Evolutionary conservation across 2,113 vertebrate species (phyloP), one percentile per base, ranked within the genome.

Genomic region (Chroicocephalus ridibundus): DNA sequence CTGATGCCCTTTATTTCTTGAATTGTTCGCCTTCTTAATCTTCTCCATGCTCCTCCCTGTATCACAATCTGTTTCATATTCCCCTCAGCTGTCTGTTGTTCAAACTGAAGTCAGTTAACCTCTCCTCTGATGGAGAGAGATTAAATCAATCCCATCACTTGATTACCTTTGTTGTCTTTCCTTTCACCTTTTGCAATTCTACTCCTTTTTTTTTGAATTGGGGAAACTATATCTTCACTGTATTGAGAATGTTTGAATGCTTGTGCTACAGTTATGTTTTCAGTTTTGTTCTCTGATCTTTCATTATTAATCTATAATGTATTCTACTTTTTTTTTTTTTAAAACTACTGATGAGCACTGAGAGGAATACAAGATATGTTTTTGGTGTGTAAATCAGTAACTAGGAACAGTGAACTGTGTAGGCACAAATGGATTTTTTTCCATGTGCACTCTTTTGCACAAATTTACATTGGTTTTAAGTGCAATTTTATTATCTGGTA

Each of bases 81-180:
- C 89, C 31, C 26, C 29, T 91, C 89, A 94, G 62, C 52, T 72
- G 15, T 42, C 66, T 95, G 32, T 46, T 92, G 13, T 55, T 95
- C 71, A 92, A 47, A 65, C 32, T 76, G 51, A 71, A 86, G 80
- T 72, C 86, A 90, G 75, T 86, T 90, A 95, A 95, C 52, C 82
- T 88, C 31, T 76, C 47, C 13, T 76, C 14, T 88, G 61, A 58
- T 42, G 25, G n/a, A 86, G 21, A 51, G 77, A 88, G 86, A 92
- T 95, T 95, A 95, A 86, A 95, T 90, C 71, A 96, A 25, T 88
- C 22, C 79, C 36, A 71, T 64, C 86, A 69, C 54, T 94, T 92
- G 52, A 88, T 92, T 95, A 83, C 60, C 31, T 90, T 79, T 86
- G 31, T 68, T 95, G 62, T 51, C 75, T 82, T 95, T 94, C n/a